A percentile compares a stretch with the other conserved stretches of the same genome.
Conservation (phyloP, 1,140 invertebrate genomes). For the Mycetomoellerius zeteki region DNA sequence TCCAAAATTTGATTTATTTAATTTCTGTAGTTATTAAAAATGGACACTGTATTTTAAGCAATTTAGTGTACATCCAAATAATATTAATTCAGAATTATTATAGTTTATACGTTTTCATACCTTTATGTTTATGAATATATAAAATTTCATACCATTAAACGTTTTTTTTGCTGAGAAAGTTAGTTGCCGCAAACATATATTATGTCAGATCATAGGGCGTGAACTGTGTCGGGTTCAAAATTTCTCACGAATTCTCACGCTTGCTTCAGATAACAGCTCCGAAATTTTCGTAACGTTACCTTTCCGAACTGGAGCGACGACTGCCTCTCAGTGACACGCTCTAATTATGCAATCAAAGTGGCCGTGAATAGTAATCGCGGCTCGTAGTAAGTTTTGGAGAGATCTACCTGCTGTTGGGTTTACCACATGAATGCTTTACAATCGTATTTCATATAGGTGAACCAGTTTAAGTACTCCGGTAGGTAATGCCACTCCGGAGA, state of each 20-base stretch:
- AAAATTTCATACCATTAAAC: constrained; percentile 3
- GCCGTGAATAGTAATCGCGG: constrained; percentile 29
- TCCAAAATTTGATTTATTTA: background rate
- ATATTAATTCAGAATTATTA: constrained; percentile 14
- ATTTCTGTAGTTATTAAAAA: background rate
- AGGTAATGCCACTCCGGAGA: constrained; percentile 50
- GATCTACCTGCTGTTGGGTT: constrained; percentile 45
- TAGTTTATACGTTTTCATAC: background rate
- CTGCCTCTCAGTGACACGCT: constrained; percentile 22
- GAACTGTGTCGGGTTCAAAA: constrained; percentile 18
- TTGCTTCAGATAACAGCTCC: constrained; percentile 2
- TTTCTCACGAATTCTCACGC: constrained; percentile 26
- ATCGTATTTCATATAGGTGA: constrained; percentile 55
- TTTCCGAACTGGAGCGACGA: constrained; percentile 27
- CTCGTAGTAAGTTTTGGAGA: constrained; percentile 30
- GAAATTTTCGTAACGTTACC: constrained; percentile 39
- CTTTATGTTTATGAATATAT: constrained; percentile 21
- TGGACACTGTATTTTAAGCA: background rate
- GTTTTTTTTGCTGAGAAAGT: background rate
- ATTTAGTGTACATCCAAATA: constrained; percentile 1
- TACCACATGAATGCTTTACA: constrained; percentile 38
- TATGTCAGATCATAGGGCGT: background rate
- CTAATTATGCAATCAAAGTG: constrained; percentile 46
- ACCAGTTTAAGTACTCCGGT: constrained; percentile 63
- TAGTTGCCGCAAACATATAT: background rate